Base-by-base conservation (phyloP, 2,797 vertebrate genomes). In the Nannoperca australis region DNA sequence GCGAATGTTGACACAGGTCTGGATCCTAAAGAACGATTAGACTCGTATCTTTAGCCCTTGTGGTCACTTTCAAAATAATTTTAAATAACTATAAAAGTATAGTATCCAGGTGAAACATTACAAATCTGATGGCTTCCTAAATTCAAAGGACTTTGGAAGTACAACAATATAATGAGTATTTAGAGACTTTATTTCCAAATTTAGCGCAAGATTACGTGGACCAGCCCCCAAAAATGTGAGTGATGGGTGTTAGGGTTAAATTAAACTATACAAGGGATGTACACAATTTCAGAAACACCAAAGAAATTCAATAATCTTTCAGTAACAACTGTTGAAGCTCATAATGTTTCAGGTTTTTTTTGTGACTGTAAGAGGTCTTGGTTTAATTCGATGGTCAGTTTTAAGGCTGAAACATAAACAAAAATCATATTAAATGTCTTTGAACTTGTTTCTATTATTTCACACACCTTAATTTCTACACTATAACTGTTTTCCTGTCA, bases 11-110 rank as follows among this genome's bases (percentile, higher is more conserved):
- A 65, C 6, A 62, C 3, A 65, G 30, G 44, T 44, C n/a, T 38
- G 8, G 27, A 78, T 73, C 66, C 24, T n/a, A 47, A 62, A 53
- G 42, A 72, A 44, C 45, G 42, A 2, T 60, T 40, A 51, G 11
- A 67, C 5, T 32, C 17, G 27, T 51, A 5, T 58, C 60, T 15
- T 58, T 24, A n/a, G 34, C 50, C 22, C 1, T 24, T 36, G 15
- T 15, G 27, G 15, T 58, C 10, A 17, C 27, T 70, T 71, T 34
- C 10, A 34, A 61, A n/a, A n/a, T n/a, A n/a, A n/a, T n/a, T n/a
- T n/a, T n/a, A n/a, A n/a, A n/a, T n/a, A n/a, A n/a, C n/a, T n/a
- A n/a, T n/a, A n/a, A n/a, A n/a, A 40, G 2, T 15, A 30, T 47
- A 20, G 2, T 38, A 7, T 47, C 12, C 42, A 58, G 45, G 14